Conservation (phyloP, 2,888 invertebrate species). For the Hemithea aestivaria region DNA sequence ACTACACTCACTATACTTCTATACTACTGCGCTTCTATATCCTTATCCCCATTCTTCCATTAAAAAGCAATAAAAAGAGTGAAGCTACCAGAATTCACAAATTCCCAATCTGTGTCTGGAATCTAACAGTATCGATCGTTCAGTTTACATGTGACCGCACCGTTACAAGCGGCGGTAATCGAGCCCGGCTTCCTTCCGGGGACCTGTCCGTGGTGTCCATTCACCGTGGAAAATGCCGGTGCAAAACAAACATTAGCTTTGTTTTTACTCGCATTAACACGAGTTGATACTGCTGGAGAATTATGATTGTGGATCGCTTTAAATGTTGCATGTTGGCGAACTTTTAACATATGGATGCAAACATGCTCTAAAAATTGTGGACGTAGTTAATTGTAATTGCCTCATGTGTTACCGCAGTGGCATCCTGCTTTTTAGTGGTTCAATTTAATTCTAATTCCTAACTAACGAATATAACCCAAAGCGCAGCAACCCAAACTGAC, state of each 20-base stretch:
- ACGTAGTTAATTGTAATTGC: too few species aligned
- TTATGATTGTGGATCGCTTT: background rate
- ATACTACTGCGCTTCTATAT: too few species aligned
- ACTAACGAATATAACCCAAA: too few species aligned
- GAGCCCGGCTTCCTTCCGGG: slow-evolving; percentile 70
- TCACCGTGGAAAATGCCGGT: slow-evolving; percentile 40
- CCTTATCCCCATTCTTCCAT: too few species aligned
- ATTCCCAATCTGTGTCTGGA: slow-evolving; percentile 28
- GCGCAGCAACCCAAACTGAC: too few species aligned
- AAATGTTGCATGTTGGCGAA: background rate
- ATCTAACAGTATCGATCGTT: slow-evolving; percentile 44
- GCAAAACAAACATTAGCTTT: slow-evolving; percentile 29
- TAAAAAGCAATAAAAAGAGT: too few species aligned
- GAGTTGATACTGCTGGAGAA: background rate
- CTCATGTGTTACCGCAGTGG: too few species aligned
- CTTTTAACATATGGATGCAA: slow-evolving; percentile 1
- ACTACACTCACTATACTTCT: too few species aligned
- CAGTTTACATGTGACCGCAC: slow-evolving; percentile 53
- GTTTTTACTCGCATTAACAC: slow-evolving; percentile 23
- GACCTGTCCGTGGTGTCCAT: slow-evolving; percentile 40
- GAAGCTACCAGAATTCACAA: too few species aligned
- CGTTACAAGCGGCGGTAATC: slow-evolving; percentile 59
- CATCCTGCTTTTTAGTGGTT: too few species aligned
- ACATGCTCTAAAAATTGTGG: too few species aligned
- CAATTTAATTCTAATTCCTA: too few species aligned